These are phyloP conservation scores for Hippoglossus hippoglossus DNA, from an alignment of 2,797 vertebrate genomes.

Conservation along the genomic window DNA sequence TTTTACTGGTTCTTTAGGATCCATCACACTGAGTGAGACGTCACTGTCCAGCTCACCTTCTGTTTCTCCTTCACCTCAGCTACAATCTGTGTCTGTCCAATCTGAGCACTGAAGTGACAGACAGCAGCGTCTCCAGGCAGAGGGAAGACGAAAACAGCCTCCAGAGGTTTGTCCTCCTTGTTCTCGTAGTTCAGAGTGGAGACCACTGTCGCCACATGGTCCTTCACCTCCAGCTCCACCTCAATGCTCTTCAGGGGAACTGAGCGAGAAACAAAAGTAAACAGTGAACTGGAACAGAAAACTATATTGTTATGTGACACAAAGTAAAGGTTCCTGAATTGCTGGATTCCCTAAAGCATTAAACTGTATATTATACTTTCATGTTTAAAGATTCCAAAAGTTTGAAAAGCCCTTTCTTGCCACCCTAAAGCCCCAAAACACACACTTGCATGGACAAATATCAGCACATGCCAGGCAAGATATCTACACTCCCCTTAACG, in stretches of 20 bases:
- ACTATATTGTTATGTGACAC: too few species aligned
- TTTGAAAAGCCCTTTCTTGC: too few species aligned
- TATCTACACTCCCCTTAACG: too few species aligned
- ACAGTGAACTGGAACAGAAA: too few species aligned
- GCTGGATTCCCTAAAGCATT: neutral
- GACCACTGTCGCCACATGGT: slow-evolving; percentile 85
- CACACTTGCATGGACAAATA: too few species aligned
- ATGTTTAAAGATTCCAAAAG: too few species aligned
- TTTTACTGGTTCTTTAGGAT: neutral
- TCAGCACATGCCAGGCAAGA: too few species aligned
- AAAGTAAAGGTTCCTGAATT: too few species aligned
- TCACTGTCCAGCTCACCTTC: slow-evolving; percentile 72
- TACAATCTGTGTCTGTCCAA: slow-evolving; percentile 83
- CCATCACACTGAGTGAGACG: neutral
- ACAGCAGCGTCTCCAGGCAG: slow-evolving; percentile 87
- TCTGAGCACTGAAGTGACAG: slow-evolving; percentile 86
- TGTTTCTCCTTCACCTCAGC: slow-evolving; percentile 86
- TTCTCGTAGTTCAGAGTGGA: slow-evolving; percentile 87
- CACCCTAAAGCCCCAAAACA: too few species aligned
- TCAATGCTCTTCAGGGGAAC: slow-evolving; percentile 87
- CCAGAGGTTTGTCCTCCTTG: slow-evolving; percentile 81
- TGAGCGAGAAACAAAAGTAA: slow-evolving; percentile 42
- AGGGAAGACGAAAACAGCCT: slow-evolving; percentile 88
- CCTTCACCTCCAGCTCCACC: slow-evolving; percentile 81
- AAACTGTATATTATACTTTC: too few species aligned